Base-by-base conservation (phyloP, 2,113 vertebrate genomes). In the Hydrochoerus hydrochaeris region DNA sequence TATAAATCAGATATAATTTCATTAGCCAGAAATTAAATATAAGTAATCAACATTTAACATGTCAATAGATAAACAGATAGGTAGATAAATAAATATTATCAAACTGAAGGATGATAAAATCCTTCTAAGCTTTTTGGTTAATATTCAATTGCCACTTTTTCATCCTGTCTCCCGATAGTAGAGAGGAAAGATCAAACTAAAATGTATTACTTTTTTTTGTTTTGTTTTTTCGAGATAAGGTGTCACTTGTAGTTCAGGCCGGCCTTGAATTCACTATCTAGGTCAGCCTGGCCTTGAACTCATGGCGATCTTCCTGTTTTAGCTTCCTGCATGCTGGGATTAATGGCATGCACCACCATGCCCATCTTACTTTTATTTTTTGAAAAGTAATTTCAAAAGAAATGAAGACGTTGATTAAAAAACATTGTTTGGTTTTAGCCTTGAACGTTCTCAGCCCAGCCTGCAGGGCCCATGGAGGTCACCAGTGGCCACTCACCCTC, bases 131-230 rank as follows among this genome's bases (percentile, higher is more conserved):
- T 35, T 96, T 94, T 94, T 58, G 17, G 12, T 90, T 94, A 80
- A 83, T 75, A 82, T 60, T 91, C 54, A 78, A 77, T 88, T 52
- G 16, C 57, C 54, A 81, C 5, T 46, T 77, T 44, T 93, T 88
- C 71, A 83, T 75, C n/a, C 41, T 93, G 32, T 65, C 91, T 81
- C 81, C 4, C 26, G 54, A 14, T 62, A 85, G 41, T 28, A 84
- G 28, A 87, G 89, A 91, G 35, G 17, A 95, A 87, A 96, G 17
- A 92, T 5, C 93, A 73, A 86, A 67, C 58, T 88, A 52, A 95
- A 75, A 77, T 96, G 41, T 88, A 44, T 85, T 78, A 88, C 46
- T 35, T 67, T 77, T 67, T 14, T 35, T 14, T 16, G 11, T 19
- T 57, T 14, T 6, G 5, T 58, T 58, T 58, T 62, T 62, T 28